These are phyloP conservation scores for Drosophila vallismaia DNA, from an alignment of 2,888 invertebrate genomes.

Conservation along the genomic window DNA sequence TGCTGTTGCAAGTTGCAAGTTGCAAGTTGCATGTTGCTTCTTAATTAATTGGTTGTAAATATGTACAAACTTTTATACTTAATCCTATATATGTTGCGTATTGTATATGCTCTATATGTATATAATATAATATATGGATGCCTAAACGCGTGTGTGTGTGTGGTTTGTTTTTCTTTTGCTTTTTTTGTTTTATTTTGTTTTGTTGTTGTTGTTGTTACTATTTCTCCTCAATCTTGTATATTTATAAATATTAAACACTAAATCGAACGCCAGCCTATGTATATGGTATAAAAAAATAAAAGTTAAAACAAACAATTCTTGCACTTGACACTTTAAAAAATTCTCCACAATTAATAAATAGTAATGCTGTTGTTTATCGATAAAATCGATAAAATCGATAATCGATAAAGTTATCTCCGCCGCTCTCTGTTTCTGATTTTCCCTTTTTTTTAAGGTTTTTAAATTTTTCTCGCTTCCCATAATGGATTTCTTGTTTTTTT, in stretches of 20 bases:
- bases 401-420: conserved; percentile 26
- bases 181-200: too few species aligned
- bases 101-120: conserved; percentile 37
- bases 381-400: conserved; percentile 48
- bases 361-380: conserved; percentile 66
- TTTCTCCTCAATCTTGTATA: conserved; percentile 55
- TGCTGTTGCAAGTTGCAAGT: too few species aligned
- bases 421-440: conserved; percentile 10
- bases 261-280: conserved; percentile 72
- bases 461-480: neutral
- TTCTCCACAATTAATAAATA: conserved; percentile 73
- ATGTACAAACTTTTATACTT: conserved; percentile 72
- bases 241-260: conserved; percentile 78
- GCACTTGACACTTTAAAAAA: conserved; percentile 51
- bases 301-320: conserved; percentile 61
- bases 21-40: too few species aligned
- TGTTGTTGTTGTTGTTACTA: conserved; percentile 31
- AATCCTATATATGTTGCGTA: conserved; percentile 46
- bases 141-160: conserved; percentile 35
- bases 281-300: conserved; percentile 53
- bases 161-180: conserved; percentile 51
- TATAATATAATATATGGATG: conserved; percentile 47
- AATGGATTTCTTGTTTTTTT: conserved; percentile 2
- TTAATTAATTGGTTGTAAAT: conserved; percentile 73
- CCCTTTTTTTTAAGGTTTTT: conserved; percentile 3